Evolutionary conservation across 2,113 vertebrate species (phyloP).

Genomic region (Chaetura pelagica): DNA sequence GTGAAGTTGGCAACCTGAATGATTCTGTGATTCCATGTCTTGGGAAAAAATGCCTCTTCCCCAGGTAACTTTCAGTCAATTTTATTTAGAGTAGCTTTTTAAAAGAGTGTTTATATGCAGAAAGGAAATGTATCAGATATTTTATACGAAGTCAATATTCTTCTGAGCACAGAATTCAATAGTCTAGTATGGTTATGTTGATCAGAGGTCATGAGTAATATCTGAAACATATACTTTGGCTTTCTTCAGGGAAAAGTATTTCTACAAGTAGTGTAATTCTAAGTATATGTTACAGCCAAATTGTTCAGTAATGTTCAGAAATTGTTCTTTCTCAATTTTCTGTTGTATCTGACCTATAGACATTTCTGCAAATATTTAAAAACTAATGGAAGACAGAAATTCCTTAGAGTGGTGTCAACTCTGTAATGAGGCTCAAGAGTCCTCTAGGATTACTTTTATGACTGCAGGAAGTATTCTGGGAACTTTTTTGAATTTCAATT

Average conservation of each 20-base stretch:
- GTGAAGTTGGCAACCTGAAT: too few species aligned
- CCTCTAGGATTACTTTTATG: neutral
- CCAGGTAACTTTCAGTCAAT: neutral
- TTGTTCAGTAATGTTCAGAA: neutral
- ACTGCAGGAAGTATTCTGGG: neutral
- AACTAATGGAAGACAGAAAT: neutral
- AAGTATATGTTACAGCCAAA: neutral
- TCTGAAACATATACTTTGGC: neutral
- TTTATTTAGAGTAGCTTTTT: neutral
- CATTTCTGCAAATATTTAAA: neutral
- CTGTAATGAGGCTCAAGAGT: neutral
- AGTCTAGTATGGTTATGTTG: neutral
- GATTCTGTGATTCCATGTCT: neutral
- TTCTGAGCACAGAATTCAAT: neutral
- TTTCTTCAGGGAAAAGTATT: neutral
- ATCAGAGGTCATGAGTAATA: neutral
- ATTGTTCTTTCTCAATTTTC: neutral
- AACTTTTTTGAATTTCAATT: neutral
- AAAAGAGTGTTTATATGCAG: neutral
- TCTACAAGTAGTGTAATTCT: neutral
- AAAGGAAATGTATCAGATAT: too few species aligned
- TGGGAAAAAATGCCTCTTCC: neutral
- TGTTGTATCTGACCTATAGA: neutral
- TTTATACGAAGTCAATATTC: neutral
- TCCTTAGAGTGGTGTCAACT: neutral